Conservation (phyloP, 2,888 invertebrate genomes). For the Tetranychus piercei region DNA sequence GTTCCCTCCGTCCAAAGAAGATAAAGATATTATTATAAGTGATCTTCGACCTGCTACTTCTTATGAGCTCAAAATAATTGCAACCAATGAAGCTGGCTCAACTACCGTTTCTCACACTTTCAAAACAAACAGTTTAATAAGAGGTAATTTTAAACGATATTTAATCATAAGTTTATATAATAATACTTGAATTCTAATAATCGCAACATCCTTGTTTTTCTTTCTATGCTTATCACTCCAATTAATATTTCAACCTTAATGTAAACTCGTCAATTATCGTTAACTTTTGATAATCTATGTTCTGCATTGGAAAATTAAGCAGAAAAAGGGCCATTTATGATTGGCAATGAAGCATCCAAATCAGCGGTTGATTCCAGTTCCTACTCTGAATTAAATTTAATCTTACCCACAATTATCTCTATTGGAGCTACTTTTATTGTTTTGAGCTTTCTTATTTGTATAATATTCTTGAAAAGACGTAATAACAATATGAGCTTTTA, state of each 20-base stretch:
- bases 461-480: background rate
- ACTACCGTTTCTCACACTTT: conserved; percentile 87
- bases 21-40: conserved; percentile 15
- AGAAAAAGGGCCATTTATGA: background rate
- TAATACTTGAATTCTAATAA: background rate
- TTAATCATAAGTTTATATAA: background rate
- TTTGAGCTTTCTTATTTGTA: conserved; percentile 9
- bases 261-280: no score
- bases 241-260: background rate
- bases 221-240: background rate
- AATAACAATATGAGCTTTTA: conserved; percentile 1
- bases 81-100: conserved; percentile 73
- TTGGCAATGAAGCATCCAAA: conserved; percentile 1
- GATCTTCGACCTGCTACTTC: conserved; percentile 18
- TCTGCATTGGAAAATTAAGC: background rate
- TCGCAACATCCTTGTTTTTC: background rate
- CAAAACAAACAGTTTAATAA: conserved; percentile 41
- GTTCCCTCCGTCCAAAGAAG: conserved; percentile 3
- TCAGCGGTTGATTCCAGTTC: background rate
- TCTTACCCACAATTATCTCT: conserved; percentile 6
- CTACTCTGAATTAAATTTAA: background rate
- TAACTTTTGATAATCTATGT: no score
- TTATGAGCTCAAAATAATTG: conserved; percentile 42
- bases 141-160: background rate
- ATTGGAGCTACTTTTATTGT: conserved; percentile 1